Evolutionary conservation across 2,113 vertebrate genomes (phyloP), one percentile per base, ranked within the genome.

Genomic region (Myotis davidii): DNA sequence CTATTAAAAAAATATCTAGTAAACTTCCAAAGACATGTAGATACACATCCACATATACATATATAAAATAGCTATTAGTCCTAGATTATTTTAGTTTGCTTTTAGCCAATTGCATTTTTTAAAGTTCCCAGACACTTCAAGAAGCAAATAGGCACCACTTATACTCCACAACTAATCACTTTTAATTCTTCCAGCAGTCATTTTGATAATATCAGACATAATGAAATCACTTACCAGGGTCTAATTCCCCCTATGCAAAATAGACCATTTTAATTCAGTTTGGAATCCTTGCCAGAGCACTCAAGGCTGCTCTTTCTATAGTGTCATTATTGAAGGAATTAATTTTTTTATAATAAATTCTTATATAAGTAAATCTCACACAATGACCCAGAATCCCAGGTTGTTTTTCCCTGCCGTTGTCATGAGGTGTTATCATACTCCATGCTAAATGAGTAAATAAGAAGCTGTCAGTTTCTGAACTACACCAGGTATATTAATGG

Each of bases 111-210:
- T 88, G 73, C 29, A 85, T 56, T 96, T 90, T 93, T 94, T 70
- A 61, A 97, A 86, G 72, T 94, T 93, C 65, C 67, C 1, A n/a
- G 74, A 83, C 64, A 61, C 56, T 92, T 83, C 52, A 67, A 73
- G 67, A 88, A 97, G 86, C 78, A 88, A 96, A 93, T 82, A 91
- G 85, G 52, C 64, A 90, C 84, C 93, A 91, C 74, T 96, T 96
- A 89, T 21, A 86, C 48, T 64, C 64, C 12, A 3, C 29, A 95
- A 73, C 89, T 96, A 96, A 94, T 96, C 95, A 93, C 78, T 93
- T 96, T 94, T 88, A 94, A 93, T 95, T 94, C 91, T 95, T 93
- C 37, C 74, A 94, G 89, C 81, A 93, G 92, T 95, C 79, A 91
- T 92, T 94, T 93, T 84, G 89, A 94, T 89, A 95, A 93, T 84